These are phyloP conservation scores for Ridgeia piscesae DNA, from an alignment of 1,140 invertebrate species.

Conservation along the genomic window DNA sequence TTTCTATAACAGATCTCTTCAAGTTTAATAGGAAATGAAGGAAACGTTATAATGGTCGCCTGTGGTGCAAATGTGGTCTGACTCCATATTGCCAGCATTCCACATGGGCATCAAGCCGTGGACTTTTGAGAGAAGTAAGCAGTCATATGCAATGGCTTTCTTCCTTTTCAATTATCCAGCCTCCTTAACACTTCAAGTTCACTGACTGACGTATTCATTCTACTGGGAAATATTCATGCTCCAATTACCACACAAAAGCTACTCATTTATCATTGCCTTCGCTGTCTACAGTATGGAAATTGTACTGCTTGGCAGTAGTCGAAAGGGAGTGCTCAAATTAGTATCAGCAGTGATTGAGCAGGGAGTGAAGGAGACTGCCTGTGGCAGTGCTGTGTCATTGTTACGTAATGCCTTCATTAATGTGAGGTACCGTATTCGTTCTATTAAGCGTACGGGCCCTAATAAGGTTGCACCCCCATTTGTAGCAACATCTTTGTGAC, in stretches of 20 bases:
- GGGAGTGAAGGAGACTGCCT: not conserved
- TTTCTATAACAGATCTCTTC: too few relatives aligned
- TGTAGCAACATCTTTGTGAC: too few relatives aligned
- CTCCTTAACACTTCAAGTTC: not conserved
- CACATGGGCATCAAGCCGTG: too few relatives aligned
- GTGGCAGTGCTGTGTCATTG: not conserved
- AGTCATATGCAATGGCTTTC: not conserved
- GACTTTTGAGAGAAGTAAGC: not conserved
- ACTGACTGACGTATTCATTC: not conserved
- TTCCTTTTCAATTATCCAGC: not conserved
- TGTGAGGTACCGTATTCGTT: too few relatives aligned
- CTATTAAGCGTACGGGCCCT: too few relatives aligned
- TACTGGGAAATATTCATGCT: not conserved
- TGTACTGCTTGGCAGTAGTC: not conserved
- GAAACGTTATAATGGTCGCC: too few relatives aligned
- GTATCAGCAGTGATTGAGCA: not conserved
- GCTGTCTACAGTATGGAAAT: not conserved
- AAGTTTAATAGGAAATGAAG: too few relatives aligned
- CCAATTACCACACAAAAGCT: not conserved
- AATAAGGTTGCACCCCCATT: too few relatives aligned
- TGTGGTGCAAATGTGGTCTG: too few relatives aligned
- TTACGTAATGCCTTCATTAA: not conserved
- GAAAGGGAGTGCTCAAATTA: not conserved
- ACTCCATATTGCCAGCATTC: too few relatives aligned
- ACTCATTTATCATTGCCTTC: not conserved